These are phyloP conservation scores for Paralinhomoeus sp. DNA, from an alignment of 2,888 invertebrate genomes.

Conservation along the genomic window DNA sequence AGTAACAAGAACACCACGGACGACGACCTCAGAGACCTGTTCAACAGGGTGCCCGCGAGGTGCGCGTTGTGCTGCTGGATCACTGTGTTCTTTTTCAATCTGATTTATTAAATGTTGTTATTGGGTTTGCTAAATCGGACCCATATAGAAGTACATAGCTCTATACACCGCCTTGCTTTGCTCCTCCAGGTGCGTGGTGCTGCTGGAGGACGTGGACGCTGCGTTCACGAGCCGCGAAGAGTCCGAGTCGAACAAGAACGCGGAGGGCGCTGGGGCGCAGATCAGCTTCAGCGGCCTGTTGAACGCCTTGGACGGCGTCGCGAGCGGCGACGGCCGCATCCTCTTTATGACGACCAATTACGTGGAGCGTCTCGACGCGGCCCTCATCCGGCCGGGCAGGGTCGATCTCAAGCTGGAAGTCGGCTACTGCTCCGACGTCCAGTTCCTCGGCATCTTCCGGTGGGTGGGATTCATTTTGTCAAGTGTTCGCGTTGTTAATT, in stretches of 20 bases:
- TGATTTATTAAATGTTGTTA: not conserved
- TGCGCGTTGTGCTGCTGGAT: conserved; percentile 1
- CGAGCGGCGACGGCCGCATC: conserved; percentile 85
- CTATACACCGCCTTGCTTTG: no score
- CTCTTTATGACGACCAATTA: conserved; percentile 99
- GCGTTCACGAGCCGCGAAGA: conserved; percentile 59
- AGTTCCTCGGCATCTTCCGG: no score
- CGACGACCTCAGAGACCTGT: conserved; percentile 74
- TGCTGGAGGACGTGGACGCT: conserved; percentile 88
- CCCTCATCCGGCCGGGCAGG: conserved; percentile 83
- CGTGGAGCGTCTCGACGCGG: conserved; percentile 76
- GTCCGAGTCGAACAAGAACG: conserved; percentile 12
- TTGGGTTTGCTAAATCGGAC: no score
- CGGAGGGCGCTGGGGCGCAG: conserved; percentile 56
- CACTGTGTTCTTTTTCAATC: not conserved
- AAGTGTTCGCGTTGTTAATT: no score
- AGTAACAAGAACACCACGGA: conserved; percentile 85
- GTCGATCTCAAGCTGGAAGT: no score
- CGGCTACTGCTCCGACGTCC: no score
- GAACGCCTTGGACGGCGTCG: conserved; percentile 96
- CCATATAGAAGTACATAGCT: no score
- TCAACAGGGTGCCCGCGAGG: conserved; percentile 59
- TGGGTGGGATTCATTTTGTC: no score
- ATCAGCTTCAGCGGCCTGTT: conserved; percentile 90
- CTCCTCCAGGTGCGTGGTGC: conserved; percentile 74